These are phyloP conservation scores for Deilephila elpenor DNA, from an alignment of 2,888 invertebrate genomes.

Conservation along the genomic window DNA sequence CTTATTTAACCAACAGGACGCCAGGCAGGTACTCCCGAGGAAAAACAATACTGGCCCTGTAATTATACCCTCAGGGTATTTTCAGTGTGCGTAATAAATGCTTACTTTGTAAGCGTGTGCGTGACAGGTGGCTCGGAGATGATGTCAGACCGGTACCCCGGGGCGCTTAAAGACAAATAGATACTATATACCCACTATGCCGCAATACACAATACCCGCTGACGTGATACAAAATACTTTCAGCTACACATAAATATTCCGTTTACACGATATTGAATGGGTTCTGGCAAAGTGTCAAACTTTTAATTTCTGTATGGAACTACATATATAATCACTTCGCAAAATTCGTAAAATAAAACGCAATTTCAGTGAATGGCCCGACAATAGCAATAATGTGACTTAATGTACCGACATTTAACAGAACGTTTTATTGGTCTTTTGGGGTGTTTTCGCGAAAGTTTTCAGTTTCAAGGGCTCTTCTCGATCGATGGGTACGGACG, in stretches of 20 bases:
- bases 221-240: background rate
- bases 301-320: slow-evolving; percentile 36
- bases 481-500: slow-evolving; percentile 45
- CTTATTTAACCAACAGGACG: slow-evolving; percentile 31
- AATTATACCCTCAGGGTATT: slow-evolving; percentile 45
- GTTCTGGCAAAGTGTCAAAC: slow-evolving; percentile 30
- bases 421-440: slow-evolving; percentile 52
- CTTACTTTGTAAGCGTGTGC: slow-evolving; percentile 37
- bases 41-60: slow-evolving; percentile 43
- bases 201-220: slow-evolving; percentile 31
- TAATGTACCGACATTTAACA: slow-evolving; percentile 42
- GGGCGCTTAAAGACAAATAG: slow-evolving; percentile 41
- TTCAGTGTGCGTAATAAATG: slow-evolving; percentile 37
- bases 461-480: slow-evolving; percentile 49
- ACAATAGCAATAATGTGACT: slow-evolving; percentile 41
- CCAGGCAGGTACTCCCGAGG: slow-evolving; percentile 19
- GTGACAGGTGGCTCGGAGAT: slow-evolving; percentile 49
- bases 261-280: background rate
- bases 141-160: slow-evolving; percentile 40
- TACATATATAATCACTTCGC: slow-evolving; percentile 37
- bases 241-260: background rate
- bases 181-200: slow-evolving; percentile 31
- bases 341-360: slow-evolving; percentile 39
- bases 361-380: slow-evolving; percentile 37
- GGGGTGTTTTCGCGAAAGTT: slow-evolving; percentile 50